phyloP scores from a whole-genome alignment of 2,113 vertebrate genomes.

The Cololabis saira region DNA sequence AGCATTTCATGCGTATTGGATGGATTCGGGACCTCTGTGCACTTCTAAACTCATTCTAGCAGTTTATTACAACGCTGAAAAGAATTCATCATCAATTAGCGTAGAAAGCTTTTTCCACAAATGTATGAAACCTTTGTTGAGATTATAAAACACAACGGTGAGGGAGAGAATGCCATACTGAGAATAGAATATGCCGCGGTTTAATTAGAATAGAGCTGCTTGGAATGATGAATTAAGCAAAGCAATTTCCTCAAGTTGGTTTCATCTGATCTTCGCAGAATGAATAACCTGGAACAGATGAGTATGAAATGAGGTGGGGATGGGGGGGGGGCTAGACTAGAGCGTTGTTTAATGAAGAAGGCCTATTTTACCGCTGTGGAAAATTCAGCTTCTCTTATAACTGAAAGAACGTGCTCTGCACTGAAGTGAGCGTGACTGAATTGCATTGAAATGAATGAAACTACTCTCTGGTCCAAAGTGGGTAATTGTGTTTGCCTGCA shows the following conservation, averaged over 20 bases:
- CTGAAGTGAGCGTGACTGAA: slow-evolving; percentile 35
- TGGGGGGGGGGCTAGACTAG: slow-evolving; percentile 23
- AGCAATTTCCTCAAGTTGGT: slow-evolving; percentile 46
- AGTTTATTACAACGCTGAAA: slow-evolving; percentile 6
- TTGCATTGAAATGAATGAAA: slow-evolving; percentile 38
- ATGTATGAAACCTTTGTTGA: slow-evolving; percentile 30
- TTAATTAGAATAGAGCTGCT: slow-evolving; percentile 53
- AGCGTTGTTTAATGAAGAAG: slow-evolving; percentile 20
- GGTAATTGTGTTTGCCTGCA: slow-evolving; percentile 35
- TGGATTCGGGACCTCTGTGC: background rate
- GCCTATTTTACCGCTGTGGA: slow-evolving; percentile 24
- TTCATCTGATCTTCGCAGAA: slow-evolving; percentile 45
- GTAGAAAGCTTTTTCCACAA: slow-evolving; percentile 7
- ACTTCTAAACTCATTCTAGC: background rate
- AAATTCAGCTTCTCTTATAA: slow-evolving; percentile 19
- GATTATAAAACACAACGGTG: slow-evolving; percentile 7
- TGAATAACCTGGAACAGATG: slow-evolving; percentile 24
- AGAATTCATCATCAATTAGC: slow-evolving; percentile 25
- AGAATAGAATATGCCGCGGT: slow-evolving; percentile 45
- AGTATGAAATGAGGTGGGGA: slow-evolving; percentile 23
- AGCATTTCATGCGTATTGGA: slow-evolving; percentile 24
- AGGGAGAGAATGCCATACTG: background rate
- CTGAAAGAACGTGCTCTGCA: slow-evolving; percentile 1
- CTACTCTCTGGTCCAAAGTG: slow-evolving; percentile 33
- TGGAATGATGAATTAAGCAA: slow-evolving; percentile 47